A percentile compares a stretch with the other conserved stretches of the same genome.
Conservation (phyloP, 2,113 vertebrate genomes). For the Coryphaenoides rupestris region DNA sequence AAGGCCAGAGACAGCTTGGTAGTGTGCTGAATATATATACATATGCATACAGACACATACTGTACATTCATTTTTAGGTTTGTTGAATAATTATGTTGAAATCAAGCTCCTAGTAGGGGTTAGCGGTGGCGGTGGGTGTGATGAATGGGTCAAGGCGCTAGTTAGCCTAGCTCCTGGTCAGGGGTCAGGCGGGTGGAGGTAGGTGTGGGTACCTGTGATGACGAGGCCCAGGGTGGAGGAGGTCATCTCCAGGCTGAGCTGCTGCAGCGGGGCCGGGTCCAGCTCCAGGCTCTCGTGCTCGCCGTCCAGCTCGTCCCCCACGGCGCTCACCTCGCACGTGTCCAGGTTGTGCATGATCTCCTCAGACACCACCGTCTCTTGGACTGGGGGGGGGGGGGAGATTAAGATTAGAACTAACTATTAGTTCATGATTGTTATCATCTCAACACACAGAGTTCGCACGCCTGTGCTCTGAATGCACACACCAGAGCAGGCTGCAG, state of each 20-base stretch:
- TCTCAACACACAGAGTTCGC: too few species aligned
- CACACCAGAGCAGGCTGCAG: too few species aligned
- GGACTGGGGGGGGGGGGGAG: constrained; percentile 82
- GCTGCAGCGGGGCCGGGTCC: constrained; percentile 81
- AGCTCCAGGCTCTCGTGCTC: constrained; percentile 92
- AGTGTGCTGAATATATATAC: too few species aligned
- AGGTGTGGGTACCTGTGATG: constrained; percentile 78
- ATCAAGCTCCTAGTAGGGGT: too few species aligned
- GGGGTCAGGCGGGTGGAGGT: too few species aligned
- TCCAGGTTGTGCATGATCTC: constrained; percentile 99
- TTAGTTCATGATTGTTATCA: too few species aligned
- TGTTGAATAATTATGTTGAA: too few species aligned
- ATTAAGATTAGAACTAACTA: too few species aligned
- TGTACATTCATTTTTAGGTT: too few species aligned
- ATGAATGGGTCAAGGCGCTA: neutral
- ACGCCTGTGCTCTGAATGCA: too few species aligned
- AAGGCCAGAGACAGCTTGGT: neutral
- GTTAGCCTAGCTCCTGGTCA: neutral
- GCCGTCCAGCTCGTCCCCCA: constrained; percentile 87
- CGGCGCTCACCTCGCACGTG: constrained; percentile 85
- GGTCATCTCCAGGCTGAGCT: constrained; percentile 87
- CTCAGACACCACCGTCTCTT: constrained; percentile 95
- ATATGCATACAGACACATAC: too few species aligned
- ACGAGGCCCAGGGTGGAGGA: constrained; percentile 84
- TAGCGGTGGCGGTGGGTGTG: too few species aligned